Conservation (phyloP, 2,888 invertebrate genomes). For the Xestia sexstrigata region DNA sequence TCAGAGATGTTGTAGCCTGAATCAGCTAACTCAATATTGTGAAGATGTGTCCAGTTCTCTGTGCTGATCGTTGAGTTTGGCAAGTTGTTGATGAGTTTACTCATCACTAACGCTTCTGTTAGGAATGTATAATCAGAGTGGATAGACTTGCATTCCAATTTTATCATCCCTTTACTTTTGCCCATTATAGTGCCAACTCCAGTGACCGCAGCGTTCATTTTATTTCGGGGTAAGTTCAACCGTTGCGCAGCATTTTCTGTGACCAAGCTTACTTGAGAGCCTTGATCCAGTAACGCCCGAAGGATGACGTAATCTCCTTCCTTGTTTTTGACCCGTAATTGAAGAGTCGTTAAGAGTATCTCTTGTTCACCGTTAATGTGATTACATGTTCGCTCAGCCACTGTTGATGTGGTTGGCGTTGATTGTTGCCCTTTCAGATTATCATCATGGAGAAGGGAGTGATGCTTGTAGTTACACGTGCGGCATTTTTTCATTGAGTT, state of each 20-base stretch:
- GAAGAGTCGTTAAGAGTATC: not conserved
- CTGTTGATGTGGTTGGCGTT: too few species aligned
- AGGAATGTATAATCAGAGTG: slow-evolving; percentile 7
- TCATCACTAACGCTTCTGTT: slow-evolving; percentile 3
- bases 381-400: too few species aligned
- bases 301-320: slow-evolving; percentile 5
- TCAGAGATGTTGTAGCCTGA: slow-evolving; percentile 4
- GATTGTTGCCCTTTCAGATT: too few species aligned
- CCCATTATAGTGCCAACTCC: slow-evolving; percentile 14
- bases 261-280: slow-evolving; percentile 12
- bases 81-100: not conserved
- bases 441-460: too few species aligned
- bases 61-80: not conserved
- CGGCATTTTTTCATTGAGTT: too few species aligned
- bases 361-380: not conserved
- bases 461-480: too few species aligned
- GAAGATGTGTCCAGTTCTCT: not conserved
- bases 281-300: slow-evolving; percentile 4
- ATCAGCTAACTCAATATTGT: slow-evolving; percentile 1
- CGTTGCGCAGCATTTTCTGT: slow-evolving; percentile 10
- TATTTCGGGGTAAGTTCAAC: slow-evolving; percentile 1
- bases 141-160: not conserved
- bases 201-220: not conserved
- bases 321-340: not conserved
- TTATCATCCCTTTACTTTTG: slow-evolving; percentile 2